Evolutionary conservation across 2,113 vertebrate species (phyloP).

Genomic region (Elgaria multicarinata): DNA sequence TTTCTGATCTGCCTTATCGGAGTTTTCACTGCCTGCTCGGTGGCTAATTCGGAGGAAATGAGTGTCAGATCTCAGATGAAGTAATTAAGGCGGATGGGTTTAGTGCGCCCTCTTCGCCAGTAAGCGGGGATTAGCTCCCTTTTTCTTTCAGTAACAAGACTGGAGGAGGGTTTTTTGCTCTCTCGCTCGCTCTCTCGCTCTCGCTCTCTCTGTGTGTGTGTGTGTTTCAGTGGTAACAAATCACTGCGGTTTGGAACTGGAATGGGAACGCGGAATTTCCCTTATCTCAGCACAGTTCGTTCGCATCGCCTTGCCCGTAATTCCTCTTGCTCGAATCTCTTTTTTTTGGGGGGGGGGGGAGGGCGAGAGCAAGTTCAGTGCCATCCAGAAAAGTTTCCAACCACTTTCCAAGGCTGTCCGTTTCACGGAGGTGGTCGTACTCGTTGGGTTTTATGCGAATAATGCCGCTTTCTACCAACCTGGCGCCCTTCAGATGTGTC

Average conservation of each 20-base stretch:
- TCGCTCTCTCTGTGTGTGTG: no score
- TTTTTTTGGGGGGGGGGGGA: no score
- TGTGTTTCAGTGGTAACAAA: neutral
- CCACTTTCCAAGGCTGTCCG: slow-evolving; percentile 50
- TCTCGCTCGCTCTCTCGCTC: no score
- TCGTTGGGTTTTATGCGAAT: slow-evolving; percentile 37
- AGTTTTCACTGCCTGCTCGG: neutral
- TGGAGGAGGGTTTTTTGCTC: neutral
- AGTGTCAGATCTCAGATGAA: neutral
- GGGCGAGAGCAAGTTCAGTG: slow-evolving; percentile 38
- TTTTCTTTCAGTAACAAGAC: neutral
- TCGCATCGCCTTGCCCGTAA: neutral
- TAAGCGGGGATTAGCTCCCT: neutral
- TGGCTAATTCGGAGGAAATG: neutral
- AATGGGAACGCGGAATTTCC: neutral
- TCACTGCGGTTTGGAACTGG: neutral
- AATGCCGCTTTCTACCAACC: neutral
- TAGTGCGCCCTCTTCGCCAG: slow-evolving; percentile 10
- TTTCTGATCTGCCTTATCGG: neutral
- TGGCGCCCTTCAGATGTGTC: no score
- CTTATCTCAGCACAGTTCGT: neutral
- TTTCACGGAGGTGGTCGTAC: slow-evolving; percentile 19
- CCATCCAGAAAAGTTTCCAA: slow-evolving; percentile 66
- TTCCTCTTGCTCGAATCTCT: no score
- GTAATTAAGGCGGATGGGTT: neutral